Evolutionary conservation across 1,140 invertebrate species (phyloP), one percentile per base, ranked within the genome.

Genomic region (Dendrolimus kikuchii): DNA sequence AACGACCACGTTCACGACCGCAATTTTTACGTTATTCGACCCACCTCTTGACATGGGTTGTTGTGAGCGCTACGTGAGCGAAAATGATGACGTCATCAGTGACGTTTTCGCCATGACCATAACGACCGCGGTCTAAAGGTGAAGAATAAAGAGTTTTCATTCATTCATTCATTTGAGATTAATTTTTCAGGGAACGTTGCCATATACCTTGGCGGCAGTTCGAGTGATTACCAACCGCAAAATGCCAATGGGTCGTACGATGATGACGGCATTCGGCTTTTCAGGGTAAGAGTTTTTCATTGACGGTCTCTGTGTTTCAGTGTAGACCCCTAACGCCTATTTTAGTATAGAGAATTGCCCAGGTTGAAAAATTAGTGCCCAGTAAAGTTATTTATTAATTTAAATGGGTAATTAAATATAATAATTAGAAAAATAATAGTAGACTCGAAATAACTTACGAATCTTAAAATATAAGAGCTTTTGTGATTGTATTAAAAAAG

Each of bases 231-330:
- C 68, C 86, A 87, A 42, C 86, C 89, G 40, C 71, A 90, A 4
- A 89, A 90, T 49, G 87, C 90, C 54, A 88, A 90, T 51, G 90
- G 92, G 42, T 88, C 90, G 1, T 92, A 91, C 59, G 89, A 92
- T 46, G 88, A 89, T n/a, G 88, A 89, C 58, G 88, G 88, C 39
- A 83, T 88, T 3, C 79, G 90, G n/a, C 77, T 95, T 7, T 95
- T 92, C 78, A 90, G 90, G 60, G 89, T 93, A 49, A 88, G 91
- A 46, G 40, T 4, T 2, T 51, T 37, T 6, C n/a, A 6, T 10
- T 51, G 0, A 36, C 8, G 8, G 5, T n/a, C n/a, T 9, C 7
- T 7, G 38, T n/a, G 36, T 40, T 42, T 39, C 39, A 7, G n/a
- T 44, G 7, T 39, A 44, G n/a, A n/a, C n/a, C n/a, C n/a, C n/a